These are phyloP conservation scores for Oncorhynchus clarkii DNA, from an alignment of 2,113 vertebrate species.

Conservation along the genomic window DNA sequence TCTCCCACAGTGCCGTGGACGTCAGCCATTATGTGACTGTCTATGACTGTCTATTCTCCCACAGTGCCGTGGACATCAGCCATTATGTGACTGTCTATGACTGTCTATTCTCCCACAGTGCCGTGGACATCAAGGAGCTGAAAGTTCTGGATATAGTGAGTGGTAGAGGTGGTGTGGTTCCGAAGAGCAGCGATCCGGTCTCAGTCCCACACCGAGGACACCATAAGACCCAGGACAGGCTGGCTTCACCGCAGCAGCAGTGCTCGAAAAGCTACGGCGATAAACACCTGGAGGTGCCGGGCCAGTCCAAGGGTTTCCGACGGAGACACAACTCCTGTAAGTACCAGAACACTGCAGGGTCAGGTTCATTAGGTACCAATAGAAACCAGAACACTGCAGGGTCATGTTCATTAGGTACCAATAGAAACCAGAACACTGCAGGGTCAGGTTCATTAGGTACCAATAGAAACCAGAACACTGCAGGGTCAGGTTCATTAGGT, in stretches of 20 bases:
- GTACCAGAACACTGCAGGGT: conserved; percentile 42
- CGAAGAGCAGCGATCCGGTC: conserved; percentile 78
- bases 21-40: too few relatives aligned
- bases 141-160: conserved; percentile 87
- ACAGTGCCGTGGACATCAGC: too few relatives aligned
- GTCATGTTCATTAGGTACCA: too few relatives aligned
- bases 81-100: too few relatives aligned
- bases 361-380: too few relatives aligned
- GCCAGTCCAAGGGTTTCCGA: conserved; percentile 86
- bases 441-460: too few relatives aligned
- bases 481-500: too few relatives aligned
- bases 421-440: too few relatives aligned
- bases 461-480: too few relatives aligned
- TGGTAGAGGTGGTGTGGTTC: conserved; percentile 46
- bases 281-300: conserved; percentile 79
- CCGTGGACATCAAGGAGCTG: conserved; percentile 94
- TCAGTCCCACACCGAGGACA: conserved; percentile 83
- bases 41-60: too few relatives aligned
- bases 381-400: too few relatives aligned
- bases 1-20: too few relatives aligned
- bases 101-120: conserved; percentile 67
- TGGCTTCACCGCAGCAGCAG: conserved; percentile 78
- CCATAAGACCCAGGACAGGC: conserved; percentile 56
- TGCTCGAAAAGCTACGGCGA: conserved; percentile 94
- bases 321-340: conserved; percentile 96